A percentile compares a stretch with the other conserved stretches of the same genome.
Evolutionary conservation across 2,888 invertebrate species (phyloP).

Genomic region (Phengaris arion): DNA sequence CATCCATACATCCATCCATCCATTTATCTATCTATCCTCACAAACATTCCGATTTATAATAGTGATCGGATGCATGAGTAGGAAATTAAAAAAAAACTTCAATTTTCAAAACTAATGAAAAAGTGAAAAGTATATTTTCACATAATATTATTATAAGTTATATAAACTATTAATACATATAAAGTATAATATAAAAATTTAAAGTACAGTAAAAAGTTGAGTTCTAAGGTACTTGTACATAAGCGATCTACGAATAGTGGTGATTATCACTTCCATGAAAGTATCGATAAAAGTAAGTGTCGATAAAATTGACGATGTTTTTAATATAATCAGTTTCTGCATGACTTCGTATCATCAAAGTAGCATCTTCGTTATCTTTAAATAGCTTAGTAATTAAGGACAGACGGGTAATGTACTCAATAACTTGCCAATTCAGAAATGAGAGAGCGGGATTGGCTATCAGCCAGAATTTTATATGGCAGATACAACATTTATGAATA

Average conservation of each 20-base stretch:
- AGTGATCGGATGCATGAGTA: too few relatives aligned
- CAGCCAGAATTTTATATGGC: conserved; percentile 38
- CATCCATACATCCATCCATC: too few relatives aligned
- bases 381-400: conserved; percentile 29
- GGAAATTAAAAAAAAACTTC: too few relatives aligned
- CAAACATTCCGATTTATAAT: too few relatives aligned
- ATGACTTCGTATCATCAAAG: neutral
- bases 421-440: conserved; percentile 43
- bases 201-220: too few relatives aligned
- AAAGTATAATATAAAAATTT: too few relatives aligned
- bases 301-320: neutral
- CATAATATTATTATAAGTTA: too few relatives aligned
- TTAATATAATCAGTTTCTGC: neutral
- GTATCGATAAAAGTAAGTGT: neutral
- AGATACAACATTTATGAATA: conserved; percentile 29
- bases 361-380: conserved; percentile 2
- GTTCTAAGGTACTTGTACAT: too few relatives aligned
- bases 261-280: neutral
- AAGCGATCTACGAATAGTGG: neutral
- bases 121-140: too few relatives aligned
- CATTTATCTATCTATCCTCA: too few relatives aligned
- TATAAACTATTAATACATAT: too few relatives aligned
- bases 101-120: too few relatives aligned
- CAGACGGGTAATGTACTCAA: conserved; percentile 40
- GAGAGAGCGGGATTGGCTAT: conserved; percentile 39